Base-by-base conservation (phyloP, 2,113 vertebrate species). In the Sturnira hondurensis region DNA sequence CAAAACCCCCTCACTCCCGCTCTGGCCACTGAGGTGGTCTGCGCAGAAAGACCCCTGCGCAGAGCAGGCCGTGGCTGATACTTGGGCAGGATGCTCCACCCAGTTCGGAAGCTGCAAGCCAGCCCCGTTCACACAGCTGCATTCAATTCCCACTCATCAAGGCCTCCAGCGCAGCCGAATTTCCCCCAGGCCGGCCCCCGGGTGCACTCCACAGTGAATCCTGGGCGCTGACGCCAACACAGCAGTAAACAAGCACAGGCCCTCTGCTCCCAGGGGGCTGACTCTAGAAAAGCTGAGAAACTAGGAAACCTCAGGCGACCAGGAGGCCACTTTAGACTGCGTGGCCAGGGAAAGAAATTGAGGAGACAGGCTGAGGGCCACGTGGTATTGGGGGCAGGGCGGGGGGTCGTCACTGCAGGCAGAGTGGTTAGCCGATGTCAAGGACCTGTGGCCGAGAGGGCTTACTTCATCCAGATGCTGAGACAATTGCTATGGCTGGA, bases 201-300 rank as follows among this genome's bases (percentile, higher is more conserved):
- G 3, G 0, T 2, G 63, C 50, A 20, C 10, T 52, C 54, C 47
- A 9, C 13, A 7, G 56, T 2, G 81, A 67, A 28, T 5, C 80
- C n/a, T n/a, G n/a, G n/a, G n/a, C n/a, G n/a, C n/a, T n/a, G n/a
- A n/a, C n/a, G 16, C 28, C 41, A 33, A 24, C 78, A 56, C 17
- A 0, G 63, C 24, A 38, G 61, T 0, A 11, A 56, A 26, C 4
- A 50, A 45, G 16, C 7, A 1, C 1, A 3, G 11, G 5, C 54
- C 24, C 3, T 58, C 47, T 65, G 47, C n/a, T 26, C 20, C 31
- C 7, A 3, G 0, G 3, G 13, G 36, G n/a, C 43, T 81, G 70
- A 41, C 13, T 67, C 50, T 7, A 54, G 65, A 45, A 76, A 63
- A 63, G 33, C 54, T 33, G 7, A 28, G 58, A 83, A 33, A 38